Percentiles rank a stretch among this genome's conserved stretches.
These are phyloP conservation scores for Odobenus rosmarus DNA, from an alignment of 2,113 vertebrate species.

Conservation along the genomic window DNA sequence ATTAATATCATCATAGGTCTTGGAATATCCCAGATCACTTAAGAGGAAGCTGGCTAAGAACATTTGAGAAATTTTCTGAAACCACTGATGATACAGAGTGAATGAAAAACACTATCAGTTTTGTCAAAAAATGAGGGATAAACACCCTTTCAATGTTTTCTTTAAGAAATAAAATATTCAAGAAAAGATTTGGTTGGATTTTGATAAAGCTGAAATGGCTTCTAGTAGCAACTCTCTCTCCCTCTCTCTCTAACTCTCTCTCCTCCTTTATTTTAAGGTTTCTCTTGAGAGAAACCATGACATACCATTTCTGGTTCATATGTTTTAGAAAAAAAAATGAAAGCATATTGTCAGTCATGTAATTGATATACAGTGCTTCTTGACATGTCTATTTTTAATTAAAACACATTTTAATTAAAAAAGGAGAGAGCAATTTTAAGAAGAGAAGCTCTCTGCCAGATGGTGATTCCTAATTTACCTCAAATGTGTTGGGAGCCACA, in stretches of 20 bases:
- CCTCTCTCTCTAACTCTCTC: background rate
- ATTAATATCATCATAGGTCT: background rate
- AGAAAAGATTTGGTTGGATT: background rate
- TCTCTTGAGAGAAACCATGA: slow-evolving; percentile 56
- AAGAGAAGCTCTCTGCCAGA: slow-evolving; percentile 82
- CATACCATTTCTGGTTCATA: slow-evolving; percentile 63
- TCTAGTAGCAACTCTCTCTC: background rate
- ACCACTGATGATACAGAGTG: background rate
- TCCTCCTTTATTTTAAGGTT: background rate
- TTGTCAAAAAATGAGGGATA: background rate
- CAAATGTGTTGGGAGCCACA: slow-evolving; percentile 72
- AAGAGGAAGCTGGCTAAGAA: background rate
- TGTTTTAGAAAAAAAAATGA: slow-evolving; percentile 58
- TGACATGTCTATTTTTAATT: slow-evolving; percentile 83
- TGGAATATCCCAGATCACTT: background rate
- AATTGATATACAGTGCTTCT: slow-evolving; percentile 78
- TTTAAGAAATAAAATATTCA: background rate
- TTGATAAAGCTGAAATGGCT: background rate
- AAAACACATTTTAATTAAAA: slow-evolving; percentile 83
- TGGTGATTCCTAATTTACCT: slow-evolving; percentile 85
- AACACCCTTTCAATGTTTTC: background rate
- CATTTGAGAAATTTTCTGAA: background rate
- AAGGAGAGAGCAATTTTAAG: slow-evolving; percentile 75
- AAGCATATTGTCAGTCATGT: slow-evolving; percentile 73
- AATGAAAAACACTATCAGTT: background rate